A percentile compares a stretch with the other conserved stretches of the same genome.
Evolutionary conservation across 1,140 invertebrate genomes (phyloP).

Genomic region (Papilio dardanus): DNA sequence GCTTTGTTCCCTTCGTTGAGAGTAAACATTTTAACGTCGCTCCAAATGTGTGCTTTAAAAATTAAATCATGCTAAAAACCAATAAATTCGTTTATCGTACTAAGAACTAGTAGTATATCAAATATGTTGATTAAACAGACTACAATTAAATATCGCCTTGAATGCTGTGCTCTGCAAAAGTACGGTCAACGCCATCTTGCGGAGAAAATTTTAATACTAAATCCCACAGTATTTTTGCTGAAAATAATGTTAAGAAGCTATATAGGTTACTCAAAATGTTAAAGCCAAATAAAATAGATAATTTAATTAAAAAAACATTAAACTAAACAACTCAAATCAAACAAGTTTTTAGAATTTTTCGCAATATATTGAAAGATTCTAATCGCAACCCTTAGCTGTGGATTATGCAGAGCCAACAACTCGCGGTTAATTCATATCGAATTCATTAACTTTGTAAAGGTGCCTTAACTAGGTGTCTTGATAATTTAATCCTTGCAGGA

Average conservation of each 20-base stretch:
- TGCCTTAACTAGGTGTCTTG: constrained; percentile 80
- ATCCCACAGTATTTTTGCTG: too few species aligned
- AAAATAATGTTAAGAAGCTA: not conserved
- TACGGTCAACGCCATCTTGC: not conserved
- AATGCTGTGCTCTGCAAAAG: not conserved
- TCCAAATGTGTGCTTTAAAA: constrained; percentile 43
- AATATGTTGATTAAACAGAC: too few species aligned
- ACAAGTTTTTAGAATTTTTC: not conserved
- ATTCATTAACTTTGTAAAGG: constrained; percentile 78
- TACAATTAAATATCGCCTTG: too few species aligned
- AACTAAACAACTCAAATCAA: not conserved
- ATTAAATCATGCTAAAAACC: not conserved
- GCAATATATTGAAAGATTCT: not conserved
- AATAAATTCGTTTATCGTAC: not conserved
- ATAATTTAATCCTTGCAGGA: constrained; percentile 81
- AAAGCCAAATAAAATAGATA: not conserved
- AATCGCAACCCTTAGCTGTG: constrained; percentile 30
- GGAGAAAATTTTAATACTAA: not conserved
- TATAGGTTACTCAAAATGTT: too few species aligned
- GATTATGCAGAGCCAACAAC: constrained; percentile 51
- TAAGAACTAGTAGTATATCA: not conserved
- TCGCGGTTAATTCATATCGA: constrained; percentile 71
- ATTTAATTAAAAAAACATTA: not conserved
- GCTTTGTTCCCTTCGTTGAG: constrained; percentile 63
- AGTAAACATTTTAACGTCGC: constrained; percentile 77